Conservation (phyloP, 2,797 vertebrate species). For the Gila robusta region DNA sequence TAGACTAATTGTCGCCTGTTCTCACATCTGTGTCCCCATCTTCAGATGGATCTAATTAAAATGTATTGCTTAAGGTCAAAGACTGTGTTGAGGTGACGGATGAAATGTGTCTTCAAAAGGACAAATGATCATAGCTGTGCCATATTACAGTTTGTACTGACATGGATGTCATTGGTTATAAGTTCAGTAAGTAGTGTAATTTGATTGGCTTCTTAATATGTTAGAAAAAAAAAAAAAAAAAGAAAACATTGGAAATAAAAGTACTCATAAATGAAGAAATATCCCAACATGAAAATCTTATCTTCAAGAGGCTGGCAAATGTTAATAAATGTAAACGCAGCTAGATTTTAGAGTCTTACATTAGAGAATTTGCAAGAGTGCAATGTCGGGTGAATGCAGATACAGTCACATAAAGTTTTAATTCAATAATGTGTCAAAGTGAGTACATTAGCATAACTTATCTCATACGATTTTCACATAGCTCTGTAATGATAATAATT, state of each 20-base stretch:
- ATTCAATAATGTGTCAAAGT: constrained; percentile 11
- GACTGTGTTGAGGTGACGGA: neutral
- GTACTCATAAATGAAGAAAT: neutral
- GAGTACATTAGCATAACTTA: constrained; percentile 2
- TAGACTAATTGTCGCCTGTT: neutral
- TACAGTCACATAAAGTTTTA: constrained; percentile 13
- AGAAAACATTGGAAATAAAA: neutral
- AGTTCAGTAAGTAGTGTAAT: neutral
- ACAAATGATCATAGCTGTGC: neutral
- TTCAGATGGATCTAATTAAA: neutral
- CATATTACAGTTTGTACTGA: neutral
- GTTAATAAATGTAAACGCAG: constrained; percentile 14
- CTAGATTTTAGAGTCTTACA: neutral
- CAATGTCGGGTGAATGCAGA: constrained; percentile 3
- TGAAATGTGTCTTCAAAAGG: neutral
- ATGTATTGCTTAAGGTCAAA: neutral
- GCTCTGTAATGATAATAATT: constrained; percentile 18
- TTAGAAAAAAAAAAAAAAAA: neutral
- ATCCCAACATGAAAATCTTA: neutral
- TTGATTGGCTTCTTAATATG: neutral
- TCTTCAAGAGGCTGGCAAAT: neutral
- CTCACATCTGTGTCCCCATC: neutral
- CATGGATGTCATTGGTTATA: neutral
- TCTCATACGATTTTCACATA: neutral
- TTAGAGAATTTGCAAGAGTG: neutral